Evolutionary conservation across 35 echinoderm and acorn worm genomes (phyloP).

Genomic region (Patiria miniata): DNA sequence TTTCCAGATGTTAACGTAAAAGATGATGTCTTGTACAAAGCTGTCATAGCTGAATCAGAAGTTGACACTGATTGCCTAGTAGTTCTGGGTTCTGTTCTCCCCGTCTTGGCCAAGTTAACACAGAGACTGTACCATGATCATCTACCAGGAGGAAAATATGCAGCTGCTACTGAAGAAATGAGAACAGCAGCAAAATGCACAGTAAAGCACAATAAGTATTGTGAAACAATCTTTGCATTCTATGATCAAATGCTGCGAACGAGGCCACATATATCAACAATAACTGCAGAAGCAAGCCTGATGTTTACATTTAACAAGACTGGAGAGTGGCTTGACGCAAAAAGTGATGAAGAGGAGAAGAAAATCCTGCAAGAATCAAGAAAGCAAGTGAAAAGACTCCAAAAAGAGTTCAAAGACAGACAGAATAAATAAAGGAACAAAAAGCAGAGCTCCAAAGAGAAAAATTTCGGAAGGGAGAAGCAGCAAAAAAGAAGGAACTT

Average conservation of each 20-base stretch:
- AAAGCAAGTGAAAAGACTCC: slow-evolving; percentile 5
- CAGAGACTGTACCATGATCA: slow-evolving; percentile 48
- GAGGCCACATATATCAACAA: no score
- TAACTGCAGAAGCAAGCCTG: no score
- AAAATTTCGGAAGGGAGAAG: background rate
- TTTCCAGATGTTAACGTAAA: no score
- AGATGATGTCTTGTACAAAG: slow-evolving; percentile 33
- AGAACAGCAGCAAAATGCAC: slow-evolving; percentile 28
- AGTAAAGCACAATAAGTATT: slow-evolving; percentile 62
- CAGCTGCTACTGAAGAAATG: slow-evolving; percentile 8
- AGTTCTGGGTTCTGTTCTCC: slow-evolving; percentile 27
- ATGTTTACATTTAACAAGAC: no score
- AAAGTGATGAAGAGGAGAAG: no score
- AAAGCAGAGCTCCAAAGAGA: no score
- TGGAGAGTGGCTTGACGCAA: slow-evolving; percentile 11
- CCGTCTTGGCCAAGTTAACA: slow-evolving; percentile 48
- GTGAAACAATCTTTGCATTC: slow-evolving; percentile 55
- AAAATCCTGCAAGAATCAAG: no score
- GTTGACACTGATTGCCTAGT: slow-evolving; percentile 34
- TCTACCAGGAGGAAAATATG: slow-evolving; percentile 57
- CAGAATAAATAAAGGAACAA: background rate
- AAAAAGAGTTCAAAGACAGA: slow-evolving; percentile 22
- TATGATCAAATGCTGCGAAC: slow-evolving; percentile 51
- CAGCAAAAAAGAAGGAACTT: background rate
- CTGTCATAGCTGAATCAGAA: background rate